Conservation (phyloP, 2,797 vertebrate genomes). For the Ctenopoma multispine region DNA sequence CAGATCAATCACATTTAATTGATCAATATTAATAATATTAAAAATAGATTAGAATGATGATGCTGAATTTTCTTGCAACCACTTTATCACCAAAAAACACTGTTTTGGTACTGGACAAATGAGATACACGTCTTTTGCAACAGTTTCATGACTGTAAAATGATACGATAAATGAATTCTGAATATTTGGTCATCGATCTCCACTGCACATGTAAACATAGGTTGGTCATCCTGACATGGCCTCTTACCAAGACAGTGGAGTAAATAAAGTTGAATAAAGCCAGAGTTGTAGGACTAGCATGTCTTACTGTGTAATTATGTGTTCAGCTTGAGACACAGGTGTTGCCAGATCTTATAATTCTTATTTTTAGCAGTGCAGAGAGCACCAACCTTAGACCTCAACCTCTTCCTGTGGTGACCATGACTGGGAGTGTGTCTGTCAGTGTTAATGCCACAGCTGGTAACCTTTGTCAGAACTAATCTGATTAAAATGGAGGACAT, state of each 20-base stretch:
- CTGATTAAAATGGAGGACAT: slow-evolving; percentile 40
- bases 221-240: neutral
- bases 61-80: neutral
- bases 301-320: neutral
- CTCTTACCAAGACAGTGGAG: neutral
- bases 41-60: neutral
- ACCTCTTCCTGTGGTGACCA: neutral
- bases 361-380: neutral
- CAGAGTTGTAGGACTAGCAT: neutral
- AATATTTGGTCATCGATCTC: neutral
- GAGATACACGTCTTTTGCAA: neutral
- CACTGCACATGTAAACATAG: neutral
- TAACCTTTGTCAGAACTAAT: slow-evolving; percentile 39
- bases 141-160: neutral
- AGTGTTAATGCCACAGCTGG: slow-evolving; percentile 10
- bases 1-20: neutral
- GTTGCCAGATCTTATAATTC: neutral
- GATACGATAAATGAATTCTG: neutral
- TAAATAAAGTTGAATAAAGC: neutral
- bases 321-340: neutral
- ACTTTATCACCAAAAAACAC: neutral
- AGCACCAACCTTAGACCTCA: neutral
- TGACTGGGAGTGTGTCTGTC: neutral
- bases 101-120: neutral
- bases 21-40: neutral